Base-by-base conservation (phyloP, 1,140 invertebrate species). In the Musca vetustissima region DNA sequence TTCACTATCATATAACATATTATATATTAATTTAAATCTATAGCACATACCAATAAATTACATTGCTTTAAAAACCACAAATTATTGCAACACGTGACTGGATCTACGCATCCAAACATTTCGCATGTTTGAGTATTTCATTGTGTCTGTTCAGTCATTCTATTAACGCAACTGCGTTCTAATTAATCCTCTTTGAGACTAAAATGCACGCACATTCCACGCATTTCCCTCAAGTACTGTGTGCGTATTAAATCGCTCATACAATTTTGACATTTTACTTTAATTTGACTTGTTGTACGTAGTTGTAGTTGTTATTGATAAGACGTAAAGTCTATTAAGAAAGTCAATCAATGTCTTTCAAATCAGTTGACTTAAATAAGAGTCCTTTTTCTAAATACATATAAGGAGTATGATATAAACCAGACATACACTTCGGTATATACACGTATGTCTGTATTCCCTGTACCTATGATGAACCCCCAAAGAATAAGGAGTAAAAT, bases 311-410 rank as follows among this genome's bases (percentile, higher is more conserved):
- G 17, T 19, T 76, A 76, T 76, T 79, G 77, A 79, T 75, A 79
- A 77, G 75, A 79, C 74, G 61, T 76, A 79, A 79, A 77, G 77
- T 79, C 75, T 77, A 79, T 79, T 79, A 79, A 79, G 75, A 79
- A 79, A 79, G 77, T 79, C 77, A 79, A 79, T 79, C 77, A 79
- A 79, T 79, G 77, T 79, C 77, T 79, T 71, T 74, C 77, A 72
- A 71, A 71, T 71, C 73, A 75, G 76, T 73, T 78, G 74, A 73
- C 74, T 78, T 76, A 61, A 61, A 61, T 61, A 61, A 61, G 28
- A 61, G 57, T 43, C 57, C 57, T 61, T 61, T 61, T 61, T 61
- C 17, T 36, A 61, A 61, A 61, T 19, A 61, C 57, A 36, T 43
- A 43, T 11, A 43, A 43, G 36, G 36, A 43, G 6, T 43, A 43